These are phyloP conservation scores for Pammene fasciana DNA, from an alignment of 2,888 invertebrate genomes.

Conservation along the genomic window DNA sequence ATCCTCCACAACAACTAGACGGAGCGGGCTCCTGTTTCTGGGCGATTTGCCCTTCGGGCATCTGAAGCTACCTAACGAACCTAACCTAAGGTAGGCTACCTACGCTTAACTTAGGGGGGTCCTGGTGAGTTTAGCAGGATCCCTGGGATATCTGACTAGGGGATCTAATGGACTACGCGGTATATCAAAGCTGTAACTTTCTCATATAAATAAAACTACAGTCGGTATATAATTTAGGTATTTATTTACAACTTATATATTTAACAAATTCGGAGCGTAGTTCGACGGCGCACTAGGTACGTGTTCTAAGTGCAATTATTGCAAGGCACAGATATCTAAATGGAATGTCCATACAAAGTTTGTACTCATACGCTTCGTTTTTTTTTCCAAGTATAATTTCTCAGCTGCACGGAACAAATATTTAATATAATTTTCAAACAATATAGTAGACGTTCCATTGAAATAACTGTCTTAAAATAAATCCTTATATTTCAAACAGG, in stretches of 20 bases:
- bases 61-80: too few species aligned
- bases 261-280: slow-evolving; percentile 61
- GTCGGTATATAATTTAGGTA: slow-evolving; percentile 52
- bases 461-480: slow-evolving; percentile 34
- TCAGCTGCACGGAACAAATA: slow-evolving; percentile 11
- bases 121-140: too few species aligned
- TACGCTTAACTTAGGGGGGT: too few species aligned
- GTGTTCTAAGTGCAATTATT: slow-evolving; percentile 58
- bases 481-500: slow-evolving; percentile 40
- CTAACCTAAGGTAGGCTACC: too few species aligned
- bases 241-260: slow-evolving; percentile 77
- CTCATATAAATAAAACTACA: slow-evolving; percentile 45
- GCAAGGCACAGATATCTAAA: slow-evolving; percentile 52
- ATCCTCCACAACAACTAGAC: too few species aligned
- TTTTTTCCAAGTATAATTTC: slow-evolving; percentile 10
- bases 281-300: slow-evolving; percentile 59
- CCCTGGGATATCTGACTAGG: too few species aligned
- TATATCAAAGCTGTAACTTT: too few species aligned
- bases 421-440: slow-evolving; percentile 28
- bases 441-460: slow-evolving; percentile 41
- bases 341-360: slow-evolving; percentile 47
- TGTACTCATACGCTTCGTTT: slow-evolving; percentile 9
- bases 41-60: too few species aligned
- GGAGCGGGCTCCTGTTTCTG: too few species aligned
- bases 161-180: too few species aligned